Conservation (phyloP, 2,888 invertebrate species). For the Nemurella pictetii region DNA sequence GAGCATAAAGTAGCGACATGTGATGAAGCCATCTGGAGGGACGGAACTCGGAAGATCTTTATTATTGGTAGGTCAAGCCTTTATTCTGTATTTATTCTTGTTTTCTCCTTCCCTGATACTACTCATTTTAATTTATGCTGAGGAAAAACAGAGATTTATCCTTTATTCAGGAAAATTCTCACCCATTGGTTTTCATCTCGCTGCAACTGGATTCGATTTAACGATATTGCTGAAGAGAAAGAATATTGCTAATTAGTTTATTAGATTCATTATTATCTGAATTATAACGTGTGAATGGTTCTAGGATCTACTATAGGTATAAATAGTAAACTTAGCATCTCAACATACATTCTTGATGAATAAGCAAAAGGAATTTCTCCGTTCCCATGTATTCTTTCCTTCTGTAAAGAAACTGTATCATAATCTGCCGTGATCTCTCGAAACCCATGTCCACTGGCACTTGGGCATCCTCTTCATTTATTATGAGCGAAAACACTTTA, state of each 20-base stretch:
- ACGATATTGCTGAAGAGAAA: slow-evolving; percentile 37
- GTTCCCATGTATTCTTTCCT: slow-evolving; percentile 52
- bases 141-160: neutral
- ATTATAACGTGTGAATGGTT: neutral
- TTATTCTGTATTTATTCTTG: too few species aligned
- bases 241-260: neutral
- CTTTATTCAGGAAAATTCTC: too few species aligned
- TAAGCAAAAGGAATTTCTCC: slow-evolving; percentile 72
- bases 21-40: too few species aligned
- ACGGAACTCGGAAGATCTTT: too few species aligned
- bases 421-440: slow-evolving; percentile 69
- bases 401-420: slow-evolving; percentile 77
- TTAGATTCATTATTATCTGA: neutral
- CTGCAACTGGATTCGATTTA: slow-evolving; percentile 35
- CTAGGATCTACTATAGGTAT: neutral
- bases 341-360: slow-evolving; percentile 76
- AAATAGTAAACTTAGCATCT: neutral
- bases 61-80: too few species aligned
- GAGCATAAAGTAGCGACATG: too few species aligned
- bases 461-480: slow-evolving; percentile 46
- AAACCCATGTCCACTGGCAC: slow-evolving; percentile 52
- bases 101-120: too few species aligned
- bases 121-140: too few species aligned
- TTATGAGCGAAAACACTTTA: slow-evolving; percentile 65
- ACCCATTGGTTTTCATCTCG: slow-evolving; percentile 20